These are phyloP conservation scores for Lepilemur ruficaudatus DNA, from an alignment of 2,797 vertebrate genomes.

Conservation along the genomic window DNA sequence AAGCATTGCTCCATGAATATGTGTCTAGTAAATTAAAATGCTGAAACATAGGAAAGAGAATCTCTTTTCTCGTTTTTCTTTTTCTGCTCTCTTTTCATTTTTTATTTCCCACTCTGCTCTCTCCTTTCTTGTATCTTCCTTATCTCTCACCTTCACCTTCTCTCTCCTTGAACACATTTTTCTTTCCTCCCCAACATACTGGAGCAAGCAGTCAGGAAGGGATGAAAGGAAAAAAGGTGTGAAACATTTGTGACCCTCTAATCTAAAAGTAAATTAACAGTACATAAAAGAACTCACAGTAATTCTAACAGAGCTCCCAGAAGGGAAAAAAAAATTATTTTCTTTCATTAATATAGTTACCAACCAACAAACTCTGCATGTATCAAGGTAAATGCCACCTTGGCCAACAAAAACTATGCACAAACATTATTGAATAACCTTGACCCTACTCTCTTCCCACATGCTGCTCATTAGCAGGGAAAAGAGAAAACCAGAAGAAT, in stretches of 20 bases:
- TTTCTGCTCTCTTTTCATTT: not conserved
- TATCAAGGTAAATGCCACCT: slow-evolving; percentile 54
- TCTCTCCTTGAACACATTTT: not conserved
- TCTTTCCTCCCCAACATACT: not conserved
- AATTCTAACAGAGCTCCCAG: slow-evolving; percentile 1
- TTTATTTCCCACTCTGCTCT: not conserved
- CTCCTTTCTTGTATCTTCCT: not conserved
- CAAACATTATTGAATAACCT: slow-evolving; percentile 46
- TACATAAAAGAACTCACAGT: not conserved
- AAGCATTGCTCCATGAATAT: not conserved
- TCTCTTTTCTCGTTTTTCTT: not conserved
- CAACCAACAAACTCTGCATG: slow-evolving; percentile 22
- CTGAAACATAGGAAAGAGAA: not conserved
- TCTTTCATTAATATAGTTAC: slow-evolving; percentile 59
- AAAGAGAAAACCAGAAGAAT: not conserved
- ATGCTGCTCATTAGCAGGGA: slow-evolving; percentile 46
- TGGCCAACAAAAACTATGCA: slow-evolving; percentile 50
- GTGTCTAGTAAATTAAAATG: not conserved
- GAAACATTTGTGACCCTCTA: not conserved
- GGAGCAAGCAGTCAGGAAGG: not conserved
- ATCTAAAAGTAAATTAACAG: slow-evolving; percentile 49
- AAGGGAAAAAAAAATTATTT: slow-evolving; percentile 1
- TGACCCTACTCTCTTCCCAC: not conserved
- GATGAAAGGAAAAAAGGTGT: not conserved
- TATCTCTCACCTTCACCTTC: not conserved